A percentile compares a stretch with the other conserved stretches of the same genome.
phyloP scores from a whole-genome alignment of 2,113 vertebrate species.

The Ammodytes marinus region DNA sequence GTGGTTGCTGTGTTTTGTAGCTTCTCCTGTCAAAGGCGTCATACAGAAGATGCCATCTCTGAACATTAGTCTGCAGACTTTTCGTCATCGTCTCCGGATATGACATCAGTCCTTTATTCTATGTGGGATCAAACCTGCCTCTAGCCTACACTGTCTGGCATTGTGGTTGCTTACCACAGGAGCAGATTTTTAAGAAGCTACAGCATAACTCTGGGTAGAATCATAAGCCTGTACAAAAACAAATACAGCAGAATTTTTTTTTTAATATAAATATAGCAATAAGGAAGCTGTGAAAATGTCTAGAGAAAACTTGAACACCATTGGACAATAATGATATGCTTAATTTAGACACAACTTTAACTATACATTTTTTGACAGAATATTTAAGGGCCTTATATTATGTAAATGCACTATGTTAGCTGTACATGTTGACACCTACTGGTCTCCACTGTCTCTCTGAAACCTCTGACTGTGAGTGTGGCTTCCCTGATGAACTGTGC shows the following conservation, averaged over 20 bases:
- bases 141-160: background rate
- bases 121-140: background rate
- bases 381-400: background rate
- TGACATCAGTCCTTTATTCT: background rate
- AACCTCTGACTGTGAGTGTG: background rate
- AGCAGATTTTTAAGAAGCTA: background rate
- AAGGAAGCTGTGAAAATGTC: background rate
- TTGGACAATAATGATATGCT: too few species aligned
- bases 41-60: background rate
- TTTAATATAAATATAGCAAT: background rate
- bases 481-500: background rate
- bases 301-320: background rate
- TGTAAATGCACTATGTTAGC: background rate
- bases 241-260: background rate
- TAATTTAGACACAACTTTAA: background rate
- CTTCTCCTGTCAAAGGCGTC: background rate
- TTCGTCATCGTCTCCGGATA: background rate
- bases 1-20: background rate
- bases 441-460: background rate
- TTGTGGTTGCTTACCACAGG: background rate
- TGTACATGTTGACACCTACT: background rate
- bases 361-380: background rate
- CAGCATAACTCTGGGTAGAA: background rate
- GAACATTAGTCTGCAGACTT: slow-evolving; percentile 1
- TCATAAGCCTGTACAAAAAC: background rate